Conservation (phyloP, 2,113 vertebrate species). For the Upupa epops region DNA sequence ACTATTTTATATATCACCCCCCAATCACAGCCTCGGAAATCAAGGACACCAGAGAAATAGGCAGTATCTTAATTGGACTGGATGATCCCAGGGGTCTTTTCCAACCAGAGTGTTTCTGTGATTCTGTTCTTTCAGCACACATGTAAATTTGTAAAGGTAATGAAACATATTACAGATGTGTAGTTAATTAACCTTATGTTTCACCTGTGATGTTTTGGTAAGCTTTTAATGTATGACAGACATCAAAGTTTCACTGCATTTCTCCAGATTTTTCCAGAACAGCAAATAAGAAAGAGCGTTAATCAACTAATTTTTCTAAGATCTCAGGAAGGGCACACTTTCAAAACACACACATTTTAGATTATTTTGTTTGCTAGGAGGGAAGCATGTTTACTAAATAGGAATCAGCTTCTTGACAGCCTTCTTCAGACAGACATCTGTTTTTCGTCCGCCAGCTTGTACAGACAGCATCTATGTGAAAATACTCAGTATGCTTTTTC, state of each 20-base stretch:
- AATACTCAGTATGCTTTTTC: not conserved
- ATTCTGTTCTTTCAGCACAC: not conserved
- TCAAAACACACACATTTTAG: not conserved
- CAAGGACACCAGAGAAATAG: not conserved
- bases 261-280: not conserved
- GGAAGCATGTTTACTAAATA: not conserved
- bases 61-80: not conserved
- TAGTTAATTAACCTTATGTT: not conserved
- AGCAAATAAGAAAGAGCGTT: not conserved
- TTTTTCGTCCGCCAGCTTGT: not conserved
- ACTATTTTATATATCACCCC: not conserved
- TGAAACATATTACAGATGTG: not conserved
- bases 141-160: not conserved
- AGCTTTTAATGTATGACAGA: not conserved
- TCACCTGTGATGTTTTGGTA: not conserved
- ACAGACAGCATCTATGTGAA: not conserved
- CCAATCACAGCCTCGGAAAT: not conserved
- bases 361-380: not conserved
- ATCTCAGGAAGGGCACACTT: not conserved
- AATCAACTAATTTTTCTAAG: not conserved
- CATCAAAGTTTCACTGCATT: not conserved
- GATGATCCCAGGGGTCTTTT: too few relatives aligned
- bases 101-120: too few relatives aligned
- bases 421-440: not conserved
- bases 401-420: not conserved